Base-by-base conservation (phyloP, 2,113 vertebrate genomes). In the Labeo catla region DNA sequence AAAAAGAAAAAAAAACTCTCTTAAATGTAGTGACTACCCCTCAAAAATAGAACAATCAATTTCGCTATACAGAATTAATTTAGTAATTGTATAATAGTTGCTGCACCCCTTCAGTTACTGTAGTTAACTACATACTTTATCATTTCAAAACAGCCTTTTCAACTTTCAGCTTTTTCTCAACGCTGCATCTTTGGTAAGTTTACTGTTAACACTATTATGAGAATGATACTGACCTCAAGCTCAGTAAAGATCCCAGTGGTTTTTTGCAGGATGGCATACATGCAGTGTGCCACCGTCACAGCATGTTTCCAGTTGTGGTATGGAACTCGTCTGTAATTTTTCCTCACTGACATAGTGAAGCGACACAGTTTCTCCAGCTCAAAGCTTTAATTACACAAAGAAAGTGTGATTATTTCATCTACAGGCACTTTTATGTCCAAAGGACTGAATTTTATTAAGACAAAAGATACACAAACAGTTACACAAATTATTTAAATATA, bases 301-400 rank as follows among this genome's bases (percentile, higher is more conserved):
- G 98, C 98, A 0, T 99, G 98, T 88, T 99, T 99, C 98, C 98
- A 99, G 93, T 99, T 99, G 95, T 99, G 98, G 90, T 99, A 99
- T n/a, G 98, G 98, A 82, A 99, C 98, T 15, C 98, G 96, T 5
- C 98, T 95, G 91, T 99, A 99, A 91, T 99, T 99, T 91, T 98
- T 99, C 92, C 97, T 96, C 76, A 99, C 98, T 0, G 98, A 99
- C 98, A 99, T 99, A 34, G 97, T 99, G 85, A 99, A 99, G 34
- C 98, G 96, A 87, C 98, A 99, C 28, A 99, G 84, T 91, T 99
- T 99, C 89, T 99, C 98, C 89, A 97, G 95, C 86, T 99, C 98
- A 91, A 99, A 99, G 92, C 98, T 99, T 13, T 49, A 23, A 49
- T 49, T 4, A 49, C 45, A 74, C 43, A 74, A 72, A 45, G 16